A percentile compares a stretch with the other conserved stretches of the same genome.
Conservation (phyloP, 2,113 vertebrate species). For the Ondatra zibethicus region DNA sequence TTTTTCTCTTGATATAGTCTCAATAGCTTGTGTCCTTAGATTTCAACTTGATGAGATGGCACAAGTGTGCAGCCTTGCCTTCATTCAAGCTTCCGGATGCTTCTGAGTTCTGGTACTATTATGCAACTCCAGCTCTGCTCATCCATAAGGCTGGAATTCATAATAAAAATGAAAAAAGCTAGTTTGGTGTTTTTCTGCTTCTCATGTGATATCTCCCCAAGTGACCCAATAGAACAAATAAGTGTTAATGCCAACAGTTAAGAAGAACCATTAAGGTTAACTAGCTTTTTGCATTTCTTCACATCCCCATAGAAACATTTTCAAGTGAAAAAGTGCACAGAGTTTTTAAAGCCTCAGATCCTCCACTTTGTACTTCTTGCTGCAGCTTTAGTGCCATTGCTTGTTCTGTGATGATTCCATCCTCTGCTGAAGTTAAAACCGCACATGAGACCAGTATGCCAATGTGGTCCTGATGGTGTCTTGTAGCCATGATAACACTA, state of each 20-base stretch:
- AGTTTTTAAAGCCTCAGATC: slow-evolving; percentile 18
- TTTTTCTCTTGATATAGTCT: neutral
- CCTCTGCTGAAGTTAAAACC: neutral
- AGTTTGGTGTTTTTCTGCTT: slow-evolving; percentile 22
- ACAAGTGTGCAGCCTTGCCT: slow-evolving; percentile 50
- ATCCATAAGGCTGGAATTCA: slow-evolving; percentile 62
- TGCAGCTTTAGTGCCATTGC: slow-evolving; percentile 22
- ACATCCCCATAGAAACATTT: slow-evolving; percentile 62
- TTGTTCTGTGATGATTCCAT: slow-evolving; percentile 23
- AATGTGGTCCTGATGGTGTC: neutral
- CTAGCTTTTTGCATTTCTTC: slow-evolving; percentile 80
- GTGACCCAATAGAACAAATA: slow-evolving; percentile 43
- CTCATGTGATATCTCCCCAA: neutral
- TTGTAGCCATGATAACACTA: slow-evolving; percentile 28
- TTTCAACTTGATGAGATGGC: neutral
- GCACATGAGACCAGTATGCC: neutral
- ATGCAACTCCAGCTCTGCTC: slow-evolving; percentile 57
- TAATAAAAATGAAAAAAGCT: slow-evolving; percentile 79
- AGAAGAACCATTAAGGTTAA: slow-evolving; percentile 61
- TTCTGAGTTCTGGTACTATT: slow-evolving; percentile 30
- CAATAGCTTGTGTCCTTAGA: neutral
- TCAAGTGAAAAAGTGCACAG: slow-evolving; percentile 60
- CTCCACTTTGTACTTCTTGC: neutral
- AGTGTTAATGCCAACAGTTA: slow-evolving; percentile 37
- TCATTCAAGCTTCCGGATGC: slow-evolving; percentile 4